Percentiles rank a stretch among this genome's conserved stretches.
Conservation (phyloP, 1,140 invertebrate species). For the Tetragonula clypearis region DNA sequence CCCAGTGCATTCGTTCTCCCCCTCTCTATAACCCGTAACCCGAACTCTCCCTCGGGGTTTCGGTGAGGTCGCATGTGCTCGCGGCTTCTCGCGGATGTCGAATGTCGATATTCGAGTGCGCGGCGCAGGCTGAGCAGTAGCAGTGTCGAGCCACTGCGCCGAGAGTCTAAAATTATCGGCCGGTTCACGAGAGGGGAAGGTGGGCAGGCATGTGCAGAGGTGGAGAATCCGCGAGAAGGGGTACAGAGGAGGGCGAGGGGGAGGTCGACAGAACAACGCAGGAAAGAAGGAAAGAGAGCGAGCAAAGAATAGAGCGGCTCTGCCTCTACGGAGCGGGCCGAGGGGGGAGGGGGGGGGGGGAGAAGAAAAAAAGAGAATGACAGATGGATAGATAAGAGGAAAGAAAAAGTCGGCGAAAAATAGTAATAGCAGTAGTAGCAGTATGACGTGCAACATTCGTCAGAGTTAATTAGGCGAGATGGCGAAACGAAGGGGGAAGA, state of each 20-base stretch:
- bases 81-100: constrained; percentile 57
- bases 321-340: no score
- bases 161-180: constrained; percentile 79
- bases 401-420: background rate
- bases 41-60: constrained; percentile 37
- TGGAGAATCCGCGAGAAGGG: background rate
- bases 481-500: background rate
- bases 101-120: constrained; percentile 80
- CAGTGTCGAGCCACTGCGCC: constrained; percentile 72
- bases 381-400: background rate
- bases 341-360: background rate
- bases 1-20: constrained; percentile 28
- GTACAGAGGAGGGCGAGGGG: constrained; percentile 4
- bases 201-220: constrained; percentile 55
- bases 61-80: constrained; percentile 43
- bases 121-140: constrained; percentile 76
- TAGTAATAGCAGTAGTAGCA: background rate
- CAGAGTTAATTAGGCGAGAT: no score
- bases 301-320: constrained; percentile 13
- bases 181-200: constrained; percentile 58
- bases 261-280: constrained; percentile 9
- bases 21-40: background rate
- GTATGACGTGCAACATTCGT: no score
- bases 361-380: background rate
- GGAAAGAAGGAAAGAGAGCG: constrained; percentile 11